These are phyloP conservation scores for Phymorhynchus buccinoides DNA, from an alignment of 1,140 invertebrate species.

Conservation along the genomic window DNA sequence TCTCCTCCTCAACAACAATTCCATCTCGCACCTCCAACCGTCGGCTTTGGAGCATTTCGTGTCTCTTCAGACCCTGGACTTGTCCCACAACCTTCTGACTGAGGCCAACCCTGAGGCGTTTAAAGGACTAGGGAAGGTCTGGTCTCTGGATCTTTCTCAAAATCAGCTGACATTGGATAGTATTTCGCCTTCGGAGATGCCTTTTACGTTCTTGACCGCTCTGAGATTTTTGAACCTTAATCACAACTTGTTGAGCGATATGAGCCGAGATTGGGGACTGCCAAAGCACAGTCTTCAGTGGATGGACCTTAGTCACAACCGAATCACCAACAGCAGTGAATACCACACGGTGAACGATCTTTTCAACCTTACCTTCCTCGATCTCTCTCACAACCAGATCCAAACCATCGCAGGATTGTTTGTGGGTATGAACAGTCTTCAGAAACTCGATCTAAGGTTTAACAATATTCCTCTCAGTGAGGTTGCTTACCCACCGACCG, in stretches of 20 bases:
- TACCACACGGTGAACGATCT: neutral
- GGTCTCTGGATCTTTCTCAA: neutral
- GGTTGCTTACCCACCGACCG: neutral
- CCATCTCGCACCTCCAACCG: neutral
- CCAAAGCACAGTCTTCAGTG: no score
- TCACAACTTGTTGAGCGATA: neutral
- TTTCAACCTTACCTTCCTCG: slow-evolving; percentile 8
- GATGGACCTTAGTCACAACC: slow-evolving; percentile 20
- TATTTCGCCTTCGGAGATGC: neutral
- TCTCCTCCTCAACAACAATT: neutral
- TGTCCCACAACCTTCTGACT: slow-evolving; percentile 30
- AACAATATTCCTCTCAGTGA: slow-evolving; percentile 6
- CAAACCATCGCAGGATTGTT: neutral
- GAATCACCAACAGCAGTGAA: neutral
- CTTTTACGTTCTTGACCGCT: no score
- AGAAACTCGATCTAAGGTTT: neutral
- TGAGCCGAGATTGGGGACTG: neutral
- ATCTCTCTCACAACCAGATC: slow-evolving; percentile 37
- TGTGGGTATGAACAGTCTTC: neutral
- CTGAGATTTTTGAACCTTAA: neutral
- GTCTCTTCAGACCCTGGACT: neutral
- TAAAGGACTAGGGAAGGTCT: neutral
- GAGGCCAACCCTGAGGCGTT: neutral
- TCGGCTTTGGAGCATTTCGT: neutral
- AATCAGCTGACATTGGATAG: neutral